A percentile compares a stretch with the other conserved stretches of the same genome.
These are phyloP conservation scores for Drosophila rellima DNA, from an alignment of 2,888 invertebrate species.

Conservation along the genomic window DNA sequence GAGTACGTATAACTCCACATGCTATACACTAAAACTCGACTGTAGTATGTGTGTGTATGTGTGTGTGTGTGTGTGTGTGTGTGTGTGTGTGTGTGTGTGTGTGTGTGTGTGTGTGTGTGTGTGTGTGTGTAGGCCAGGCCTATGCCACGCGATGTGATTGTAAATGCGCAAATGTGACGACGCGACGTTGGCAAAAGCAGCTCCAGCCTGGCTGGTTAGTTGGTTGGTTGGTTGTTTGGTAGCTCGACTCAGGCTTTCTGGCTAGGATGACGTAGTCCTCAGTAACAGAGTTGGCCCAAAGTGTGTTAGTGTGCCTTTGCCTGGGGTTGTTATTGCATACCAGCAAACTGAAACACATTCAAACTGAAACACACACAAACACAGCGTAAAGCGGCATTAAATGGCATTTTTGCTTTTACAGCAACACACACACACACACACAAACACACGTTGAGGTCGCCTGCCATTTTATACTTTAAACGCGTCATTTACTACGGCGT, in stretches of 20 bases:
- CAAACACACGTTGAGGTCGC: constrained; percentile 60
- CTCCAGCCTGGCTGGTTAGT: constrained; percentile 43
- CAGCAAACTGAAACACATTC: constrained; percentile 31
- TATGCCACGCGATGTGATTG: constrained; percentile 79
- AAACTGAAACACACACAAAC: constrained; percentile 34
- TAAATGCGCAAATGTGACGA: constrained; percentile 76
- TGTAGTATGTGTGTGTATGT: constrained; percentile 33
- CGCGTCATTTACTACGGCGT: constrained; percentile 71
- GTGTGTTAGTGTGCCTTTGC: constrained; percentile 74
- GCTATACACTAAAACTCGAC: constrained; percentile 21
- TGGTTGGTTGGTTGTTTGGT: constrained; percentile 12
- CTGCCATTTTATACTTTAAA: constrained; percentile 75
- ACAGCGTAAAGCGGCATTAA: constrained; percentile 57
- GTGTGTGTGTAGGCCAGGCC: constrained; percentile 59
- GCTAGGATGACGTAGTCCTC: constrained; percentile 79
- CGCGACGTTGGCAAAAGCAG: constrained; percentile 57
- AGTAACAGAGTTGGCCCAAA: constrained; percentile 55
- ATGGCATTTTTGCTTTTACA: constrained; percentile 57
- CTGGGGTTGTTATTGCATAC: constrained; percentile 69
- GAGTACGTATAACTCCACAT: constrained; percentile 71
- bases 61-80: constrained; percentile 41
- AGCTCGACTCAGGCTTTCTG: constrained; percentile 25
- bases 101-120: constrained; percentile 33
- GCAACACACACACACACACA: constrained; percentile 10
- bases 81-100: constrained; percentile 30